phyloP scores from a whole-genome alignment of 2,113 vertebrate species.

The Himantopus leucocephalus region DNA sequence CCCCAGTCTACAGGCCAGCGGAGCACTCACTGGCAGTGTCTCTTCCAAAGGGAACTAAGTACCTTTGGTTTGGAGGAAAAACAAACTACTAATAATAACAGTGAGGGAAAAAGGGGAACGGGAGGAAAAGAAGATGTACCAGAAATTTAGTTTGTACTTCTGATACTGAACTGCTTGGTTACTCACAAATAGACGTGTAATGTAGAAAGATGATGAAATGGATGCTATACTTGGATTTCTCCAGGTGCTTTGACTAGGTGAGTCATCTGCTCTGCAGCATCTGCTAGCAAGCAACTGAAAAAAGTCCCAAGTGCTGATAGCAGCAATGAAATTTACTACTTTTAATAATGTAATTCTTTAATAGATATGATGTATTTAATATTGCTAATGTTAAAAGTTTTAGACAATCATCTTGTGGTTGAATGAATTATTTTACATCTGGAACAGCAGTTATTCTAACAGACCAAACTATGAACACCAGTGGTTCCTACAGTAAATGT shows the following conservation, averaged over 20 bases:
- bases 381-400: neutral
- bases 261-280: neutral
- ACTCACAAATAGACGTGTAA: neutral
- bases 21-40: neutral
- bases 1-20: neutral
- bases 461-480: neutral
- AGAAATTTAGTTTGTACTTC: neutral
- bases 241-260: neutral
- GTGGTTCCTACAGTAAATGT: neutral
- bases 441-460: neutral
- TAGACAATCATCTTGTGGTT: neutral
- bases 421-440: neutral
- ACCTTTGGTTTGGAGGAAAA: neutral
- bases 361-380: neutral
- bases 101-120: rapidly evolving
- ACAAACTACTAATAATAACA: neutral
- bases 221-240: neutral
- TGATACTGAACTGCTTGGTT: neutral
- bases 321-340: neutral
- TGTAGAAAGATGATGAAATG: neutral
- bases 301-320: neutral
- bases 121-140: neutral
- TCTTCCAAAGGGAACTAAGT: neutral
- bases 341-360: neutral
- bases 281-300: neutral